Evolutionary conservation across 2,797 vertebrate genomes (phyloP).

Genomic region (Syngnathus acus): DNA sequence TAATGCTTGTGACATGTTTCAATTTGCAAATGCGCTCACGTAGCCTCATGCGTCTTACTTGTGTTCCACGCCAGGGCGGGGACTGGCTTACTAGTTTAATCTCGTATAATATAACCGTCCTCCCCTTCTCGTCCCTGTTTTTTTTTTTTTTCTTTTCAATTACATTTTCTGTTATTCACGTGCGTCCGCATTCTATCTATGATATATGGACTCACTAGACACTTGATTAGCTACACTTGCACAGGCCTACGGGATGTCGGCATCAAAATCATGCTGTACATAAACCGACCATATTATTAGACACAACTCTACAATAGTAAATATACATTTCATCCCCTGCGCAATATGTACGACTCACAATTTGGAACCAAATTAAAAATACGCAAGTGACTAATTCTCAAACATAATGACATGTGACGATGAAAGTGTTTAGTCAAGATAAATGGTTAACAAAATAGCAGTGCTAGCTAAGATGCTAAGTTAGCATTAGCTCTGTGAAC

Average conservation of each 20-base stretch:
- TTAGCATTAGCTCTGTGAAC: not conserved
- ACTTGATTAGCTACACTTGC: not conserved
- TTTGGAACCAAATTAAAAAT: no score
- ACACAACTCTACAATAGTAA: no score
- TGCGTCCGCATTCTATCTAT: not conserved
- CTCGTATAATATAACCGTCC: constrained; percentile 1
- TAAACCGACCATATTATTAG: no score
- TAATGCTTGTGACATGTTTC: constrained; percentile 15
- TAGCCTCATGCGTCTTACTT: constrained; percentile 17
- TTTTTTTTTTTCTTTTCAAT: not conserved
- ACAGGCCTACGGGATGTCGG: constrained; percentile 12
- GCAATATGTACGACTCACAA: not conserved
- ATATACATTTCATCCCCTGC: not conserved
- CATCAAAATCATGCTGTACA: not conserved
- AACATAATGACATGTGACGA: not conserved
- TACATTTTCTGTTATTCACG: not conserved
- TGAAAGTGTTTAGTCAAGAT: not conserved
- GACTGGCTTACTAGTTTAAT: constrained; percentile 11
- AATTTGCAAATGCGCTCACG: constrained; percentile 20
- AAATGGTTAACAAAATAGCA: not conserved
- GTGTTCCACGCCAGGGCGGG: constrained; percentile 14
- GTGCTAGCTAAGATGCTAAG: not conserved
- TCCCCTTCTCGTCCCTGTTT: not conserved
- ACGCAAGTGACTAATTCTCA: no score
- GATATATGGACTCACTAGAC: not conserved